Evolutionary conservation across 1,140 invertebrate genomes (phyloP), one percentile per base, ranked within the genome.

Genomic region (Anthonomus grandis): DNA sequence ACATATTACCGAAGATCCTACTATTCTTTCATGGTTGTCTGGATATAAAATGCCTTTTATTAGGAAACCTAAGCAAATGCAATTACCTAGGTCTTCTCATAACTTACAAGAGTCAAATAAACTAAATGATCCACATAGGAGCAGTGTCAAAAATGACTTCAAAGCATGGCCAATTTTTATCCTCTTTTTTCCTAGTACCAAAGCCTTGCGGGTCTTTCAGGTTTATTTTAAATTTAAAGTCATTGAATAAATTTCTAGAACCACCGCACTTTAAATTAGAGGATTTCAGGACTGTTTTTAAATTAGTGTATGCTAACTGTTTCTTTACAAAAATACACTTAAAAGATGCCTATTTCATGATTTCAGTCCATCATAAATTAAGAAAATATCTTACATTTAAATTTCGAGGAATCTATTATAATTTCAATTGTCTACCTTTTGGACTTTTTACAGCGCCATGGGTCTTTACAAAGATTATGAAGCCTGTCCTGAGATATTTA

Each of bases 311-410:
- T n/a, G 24, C 13, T 19, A 45, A 62, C 39, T 58, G 25, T 19
- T 67, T 31, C 38, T 60, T 68, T 56, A 56, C 42, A 9, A 52
- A 60, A n/a, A 45, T 69, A 13, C 64, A 70, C 44, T 44, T 67
- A 23, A 49, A 65, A 62, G 64, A 70, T 54, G 66, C 59, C 2
- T 70, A 68, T 50, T 65, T 60, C 57, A n/a, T 60, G 12, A 23
- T 69, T 17, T 44, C 53, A 8, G 18, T 55, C 17, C 12, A 25
- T 48, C 27, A 9, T 6, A 6, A 19, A 21, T 45, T 19, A 39
- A 56, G 37, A 39, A 65, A 65, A 48, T 65, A 57, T 51, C 39
- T 67, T 21, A 36, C 57, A 15, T 68, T 68, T 42, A 22, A 12
- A 8, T 68, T 59, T 55, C 5, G 50, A 9, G 54, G 56, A 4